Evolutionary conservation across 1,140 invertebrate genomes (phyloP).

Genomic region (Melipona quadrifasciata): DNA sequence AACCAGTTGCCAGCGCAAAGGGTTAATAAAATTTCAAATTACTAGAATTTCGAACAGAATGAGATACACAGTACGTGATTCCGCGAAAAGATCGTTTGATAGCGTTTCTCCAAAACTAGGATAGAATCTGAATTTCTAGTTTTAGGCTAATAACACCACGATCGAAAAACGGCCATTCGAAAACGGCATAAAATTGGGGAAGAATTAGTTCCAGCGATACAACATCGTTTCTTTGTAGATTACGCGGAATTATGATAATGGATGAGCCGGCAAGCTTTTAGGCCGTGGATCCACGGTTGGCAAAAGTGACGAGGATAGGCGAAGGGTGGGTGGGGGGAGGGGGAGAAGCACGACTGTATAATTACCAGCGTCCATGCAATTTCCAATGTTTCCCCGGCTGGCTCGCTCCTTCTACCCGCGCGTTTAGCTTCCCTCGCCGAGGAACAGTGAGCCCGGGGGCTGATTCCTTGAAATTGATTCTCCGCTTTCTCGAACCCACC

Average conservation of each 20-base stretch:
- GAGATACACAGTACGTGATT: too few species aligned
- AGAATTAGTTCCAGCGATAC: not conserved
- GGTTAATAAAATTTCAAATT: too few species aligned
- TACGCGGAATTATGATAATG: constrained; percentile 38
- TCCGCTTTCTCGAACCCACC: constrained; percentile 54
- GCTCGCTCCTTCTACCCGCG: not conserved
- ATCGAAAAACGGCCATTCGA: not conserved
- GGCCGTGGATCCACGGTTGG: not conserved
- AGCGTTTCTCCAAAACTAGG: not conserved
- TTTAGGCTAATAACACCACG: not conserved
- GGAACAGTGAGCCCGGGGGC: constrained; percentile 51
- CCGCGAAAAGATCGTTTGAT: not conserved
- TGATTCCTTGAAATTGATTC: constrained; percentile 68
- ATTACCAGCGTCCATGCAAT: constrained; percentile 48
- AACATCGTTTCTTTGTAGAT: not conserved
- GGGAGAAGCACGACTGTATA: constrained; percentile 21
- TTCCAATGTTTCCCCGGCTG: constrained; percentile 50
- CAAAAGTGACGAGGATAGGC: not conserved
- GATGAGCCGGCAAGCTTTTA: not conserved
- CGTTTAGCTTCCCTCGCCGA: constrained; percentile 21
- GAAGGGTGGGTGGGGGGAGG: too few species aligned
- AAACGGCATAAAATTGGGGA: not conserved
- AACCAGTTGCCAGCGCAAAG: too few species aligned
- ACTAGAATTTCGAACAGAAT: too few species aligned
- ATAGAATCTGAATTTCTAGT: not conserved